Percentiles rank a stretch among this genome's conserved stretches.
Evolutionary conservation across 1,140 invertebrate species (phyloP).

Genomic region (Sminthurinus signatus): DNA sequence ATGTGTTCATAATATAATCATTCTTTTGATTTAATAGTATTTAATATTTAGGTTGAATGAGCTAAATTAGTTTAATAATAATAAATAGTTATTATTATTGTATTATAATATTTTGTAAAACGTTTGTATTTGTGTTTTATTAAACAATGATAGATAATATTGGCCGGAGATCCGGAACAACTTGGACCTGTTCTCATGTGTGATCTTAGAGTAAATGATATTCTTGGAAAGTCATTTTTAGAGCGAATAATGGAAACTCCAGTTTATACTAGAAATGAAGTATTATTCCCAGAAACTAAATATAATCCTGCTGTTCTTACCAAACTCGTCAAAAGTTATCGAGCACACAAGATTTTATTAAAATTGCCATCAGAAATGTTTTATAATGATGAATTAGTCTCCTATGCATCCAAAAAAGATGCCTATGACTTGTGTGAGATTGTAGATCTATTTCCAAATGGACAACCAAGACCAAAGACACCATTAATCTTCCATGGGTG

Average conservation of each 20-base stretch:
- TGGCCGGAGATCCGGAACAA: constrained; percentile 88
- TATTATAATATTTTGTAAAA: too few relatives aligned
- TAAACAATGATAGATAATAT: constrained; percentile 51
- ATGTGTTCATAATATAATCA: background rate
- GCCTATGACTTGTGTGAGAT: constrained; percentile 39
- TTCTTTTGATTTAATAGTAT: too few relatives aligned
- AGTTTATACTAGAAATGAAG: constrained; percentile 59
- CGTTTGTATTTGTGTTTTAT: too few relatives aligned
- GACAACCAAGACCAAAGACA: constrained; percentile 44
- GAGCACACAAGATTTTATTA: constrained; percentile 71
- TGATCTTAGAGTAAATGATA: constrained; percentile 55
- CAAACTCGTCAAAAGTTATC: constrained; percentile 58
- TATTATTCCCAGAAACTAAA: constrained; percentile 50
- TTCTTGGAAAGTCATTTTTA: constrained; percentile 63
- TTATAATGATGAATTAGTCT: constrained; percentile 65
- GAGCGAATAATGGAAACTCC: constrained; percentile 58
- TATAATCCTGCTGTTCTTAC: constrained; percentile 65
- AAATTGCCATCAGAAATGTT: constrained; percentile 69
- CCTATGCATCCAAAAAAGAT: constrained; percentile 49
- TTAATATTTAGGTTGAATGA: too few relatives aligned
- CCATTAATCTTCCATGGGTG: constrained; percentile 76
- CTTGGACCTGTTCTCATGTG: constrained; percentile 76
- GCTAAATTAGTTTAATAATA: too few relatives aligned
- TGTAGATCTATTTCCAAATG: constrained; percentile 42
- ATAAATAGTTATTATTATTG: too few relatives aligned